Base-by-base conservation (phyloP, 2,797 vertebrate genomes). In the Falco columbarius region DNA sequence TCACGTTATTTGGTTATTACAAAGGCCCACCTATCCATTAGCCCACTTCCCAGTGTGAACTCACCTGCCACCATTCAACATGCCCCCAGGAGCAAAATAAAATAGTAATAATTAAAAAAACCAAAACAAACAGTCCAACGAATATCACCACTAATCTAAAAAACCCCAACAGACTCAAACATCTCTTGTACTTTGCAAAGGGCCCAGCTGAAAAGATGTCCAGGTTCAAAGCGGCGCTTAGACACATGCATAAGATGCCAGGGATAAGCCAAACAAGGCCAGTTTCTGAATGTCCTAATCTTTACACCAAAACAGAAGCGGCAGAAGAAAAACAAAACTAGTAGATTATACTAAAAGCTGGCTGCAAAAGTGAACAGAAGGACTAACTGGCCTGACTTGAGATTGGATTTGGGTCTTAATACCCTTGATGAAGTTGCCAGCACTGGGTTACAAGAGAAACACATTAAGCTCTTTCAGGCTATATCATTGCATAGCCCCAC, bases 301-400 rank as follows among this genome's bases (percentile, higher is more conserved):
- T 73, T 89, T 59, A 81, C 34, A 89, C 29, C 44, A 82, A 77
- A 93, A 90, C 3, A 77, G 56, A 59, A 61, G 23, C 3, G 36
- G 71, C 86, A 92, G 74, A 30, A 81, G 93, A 93, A 79, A 55
- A 83, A 67, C 80, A 81, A 76, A 86, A 74, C 27, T 20, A 51
- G 42, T 29, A 59, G 86, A 84, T 90, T 67, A 44, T 59, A 81
- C 42, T 47, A 80, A 70, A 91, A 90, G 59, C 67, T 84, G 59
- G 29, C 49, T 89, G 52, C 81, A 92, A 36, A 92, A 86, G 56
- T 6, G 76, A 92, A 66, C 88, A 92, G 88, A 90, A 93, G 93
- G 90, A 89, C 94, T 81, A 95, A 95, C 89, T 75, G 95, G 93
- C 90, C 58, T 67, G 81, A 89, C 86, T 83, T 3, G 5, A 76